These are phyloP conservation scores for Tiliacea aurago DNA, from an alignment of 2,888 invertebrate genomes.

Conservation along the genomic window DNA sequence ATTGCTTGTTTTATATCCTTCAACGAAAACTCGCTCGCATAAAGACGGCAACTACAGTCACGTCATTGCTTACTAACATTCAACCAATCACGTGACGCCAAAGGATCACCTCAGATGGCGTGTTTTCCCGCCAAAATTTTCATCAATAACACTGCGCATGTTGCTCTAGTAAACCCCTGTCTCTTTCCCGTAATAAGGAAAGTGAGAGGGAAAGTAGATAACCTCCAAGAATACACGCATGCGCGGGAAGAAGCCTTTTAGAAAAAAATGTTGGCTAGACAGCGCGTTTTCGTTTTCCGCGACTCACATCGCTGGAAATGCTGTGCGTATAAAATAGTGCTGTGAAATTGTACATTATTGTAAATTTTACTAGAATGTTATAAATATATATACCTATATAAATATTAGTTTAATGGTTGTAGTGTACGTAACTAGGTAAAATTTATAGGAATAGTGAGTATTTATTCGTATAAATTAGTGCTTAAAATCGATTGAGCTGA, in stretches of 20 bases:
- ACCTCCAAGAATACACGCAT: conserved; percentile 81
- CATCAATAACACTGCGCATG: conserved; percentile 90
- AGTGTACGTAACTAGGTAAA: conserved; percentile 56
- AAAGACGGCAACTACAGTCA: conserved; percentile 17
- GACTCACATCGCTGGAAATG: conserved; percentile 67
- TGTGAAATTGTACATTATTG: conserved; percentile 63
- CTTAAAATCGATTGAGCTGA: conserved; percentile 30
- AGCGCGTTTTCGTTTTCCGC: conserved; percentile 68
- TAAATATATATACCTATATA: no score
- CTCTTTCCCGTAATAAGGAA: conserved; percentile 70
- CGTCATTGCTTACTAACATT: conserved; percentile 42
- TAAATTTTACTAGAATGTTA: conserved; percentile 57
- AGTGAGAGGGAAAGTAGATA: conserved; percentile 77
- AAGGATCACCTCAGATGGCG: conserved; percentile 59
- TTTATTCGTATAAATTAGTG: conserved; percentile 17
- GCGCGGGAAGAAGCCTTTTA: conserved; percentile 74
- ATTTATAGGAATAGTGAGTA: conserved; percentile 36
- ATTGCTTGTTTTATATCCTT: conserved; percentile 24
- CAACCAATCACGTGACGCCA: conserved; percentile 54
- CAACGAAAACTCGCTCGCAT: conserved; percentile 4
- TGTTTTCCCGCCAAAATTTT: conserved; percentile 84
- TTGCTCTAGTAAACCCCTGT: conserved; percentile 69
- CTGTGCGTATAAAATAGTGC: conserved; percentile 69
- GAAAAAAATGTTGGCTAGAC: conserved; percentile 63
- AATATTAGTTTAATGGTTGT: conserved; percentile 45